Percentiles rank a stretch among this genome's conserved stretches.
Conservation (phyloP, 2,797 vertebrate genomes). For the Anisognathus igniventris region DNA sequence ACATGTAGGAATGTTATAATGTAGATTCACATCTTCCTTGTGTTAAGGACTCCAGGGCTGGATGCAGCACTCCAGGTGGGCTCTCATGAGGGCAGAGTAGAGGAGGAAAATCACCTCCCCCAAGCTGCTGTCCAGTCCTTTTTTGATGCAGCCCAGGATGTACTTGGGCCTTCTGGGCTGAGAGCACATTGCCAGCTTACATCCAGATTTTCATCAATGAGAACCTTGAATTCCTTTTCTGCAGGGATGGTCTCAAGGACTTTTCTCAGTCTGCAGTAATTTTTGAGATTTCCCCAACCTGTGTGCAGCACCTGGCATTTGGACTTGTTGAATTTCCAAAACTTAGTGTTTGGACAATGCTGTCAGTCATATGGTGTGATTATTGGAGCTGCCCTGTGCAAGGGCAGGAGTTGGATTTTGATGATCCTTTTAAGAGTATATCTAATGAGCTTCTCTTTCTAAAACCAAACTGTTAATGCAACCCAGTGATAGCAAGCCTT, state of each 20-base stretch:
- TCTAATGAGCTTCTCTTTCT: neutral
- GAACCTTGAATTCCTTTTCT: neutral
- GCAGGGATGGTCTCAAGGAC: neutral
- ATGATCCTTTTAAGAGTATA: neutral
- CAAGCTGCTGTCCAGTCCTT: neutral
- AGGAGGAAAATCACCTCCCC: neutral
- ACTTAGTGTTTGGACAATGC: neutral
- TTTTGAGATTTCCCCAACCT: neutral
- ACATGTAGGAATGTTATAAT: neutral
- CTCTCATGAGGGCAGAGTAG: neutral
- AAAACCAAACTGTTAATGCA: neutral
- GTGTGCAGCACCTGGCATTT: neutral
- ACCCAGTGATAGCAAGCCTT: neutral
- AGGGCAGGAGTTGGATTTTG: neutral
- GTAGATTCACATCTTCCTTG: neutral
- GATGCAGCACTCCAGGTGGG: neutral
- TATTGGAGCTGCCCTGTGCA: neutral
- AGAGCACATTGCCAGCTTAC: fast-evolving
- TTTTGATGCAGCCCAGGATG: neutral
- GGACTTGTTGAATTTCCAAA: neutral
- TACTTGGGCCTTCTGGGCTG: neutral
- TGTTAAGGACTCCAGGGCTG: neutral
- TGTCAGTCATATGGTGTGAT: neutral
- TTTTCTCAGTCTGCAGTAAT: neutral
- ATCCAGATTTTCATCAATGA: neutral